Conservation (phyloP, 2,888 invertebrate species). For the Melolontha melolontha region DNA sequence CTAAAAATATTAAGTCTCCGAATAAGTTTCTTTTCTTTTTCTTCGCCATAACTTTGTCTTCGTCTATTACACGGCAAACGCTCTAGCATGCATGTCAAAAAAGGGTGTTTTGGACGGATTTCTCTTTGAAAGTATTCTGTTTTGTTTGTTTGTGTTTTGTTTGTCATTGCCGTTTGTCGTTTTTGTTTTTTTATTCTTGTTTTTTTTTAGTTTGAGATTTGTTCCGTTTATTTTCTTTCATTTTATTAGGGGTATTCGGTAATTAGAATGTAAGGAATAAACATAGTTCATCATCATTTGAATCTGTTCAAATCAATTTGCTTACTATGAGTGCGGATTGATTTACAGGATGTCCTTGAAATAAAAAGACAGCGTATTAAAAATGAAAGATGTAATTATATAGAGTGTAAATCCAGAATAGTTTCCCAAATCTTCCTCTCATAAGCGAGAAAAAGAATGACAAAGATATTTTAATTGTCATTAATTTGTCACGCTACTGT, state of each 20-base stretch:
- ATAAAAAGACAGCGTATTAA: no score
- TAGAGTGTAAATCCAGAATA: no score
- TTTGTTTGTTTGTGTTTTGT: constrained; percentile 24
- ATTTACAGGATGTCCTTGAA: no score
- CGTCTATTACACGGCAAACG: constrained; percentile 13
- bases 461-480: no score
- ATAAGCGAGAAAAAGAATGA: no score
- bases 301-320: no score
- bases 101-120: constrained; percentile 12
- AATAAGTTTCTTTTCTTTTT: constrained; percentile 7
- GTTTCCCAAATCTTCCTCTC: no score
- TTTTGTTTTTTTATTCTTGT: constrained; percentile 3
- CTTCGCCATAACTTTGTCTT: constrained; percentile 8
- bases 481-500: no score
- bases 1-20: constrained; percentile 50
- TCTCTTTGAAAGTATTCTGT: not conserved
- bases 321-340: no score
- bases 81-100: not conserved
- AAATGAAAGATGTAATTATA: no score
- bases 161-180: constrained; percentile 21
- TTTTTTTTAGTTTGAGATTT: not conserved
- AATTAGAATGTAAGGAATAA: no score
- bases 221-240: constrained; percentile 17
- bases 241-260: not conserved
- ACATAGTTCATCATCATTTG: no score